These are phyloP conservation scores for Oryctes rhinoceros DNA, from an alignment of 1,140 invertebrate genomes.

Conservation along the genomic window DNA sequence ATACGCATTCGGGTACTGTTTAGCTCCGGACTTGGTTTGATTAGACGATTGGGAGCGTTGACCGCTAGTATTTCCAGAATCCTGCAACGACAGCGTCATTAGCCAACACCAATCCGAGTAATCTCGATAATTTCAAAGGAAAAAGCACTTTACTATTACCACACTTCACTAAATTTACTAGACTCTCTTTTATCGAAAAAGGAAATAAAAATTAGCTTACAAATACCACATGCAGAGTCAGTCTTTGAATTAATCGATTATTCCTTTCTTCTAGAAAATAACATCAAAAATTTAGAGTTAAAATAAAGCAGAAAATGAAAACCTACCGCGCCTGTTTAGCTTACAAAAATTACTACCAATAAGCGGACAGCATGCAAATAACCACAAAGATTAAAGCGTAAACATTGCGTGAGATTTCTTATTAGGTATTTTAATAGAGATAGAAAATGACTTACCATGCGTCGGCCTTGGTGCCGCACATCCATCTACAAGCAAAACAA, in stretches of 20 bases:
- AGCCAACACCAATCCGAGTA: neutral
- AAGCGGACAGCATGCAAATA: slow-evolving; percentile 38
- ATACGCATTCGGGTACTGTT: slow-evolving; percentile 71
- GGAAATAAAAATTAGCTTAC: slow-evolving; percentile 19
- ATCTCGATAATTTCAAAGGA: neutral
- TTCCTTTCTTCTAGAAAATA: neutral
- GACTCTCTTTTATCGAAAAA: neutral
- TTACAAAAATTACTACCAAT: slow-evolving; percentile 39
- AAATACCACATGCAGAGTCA: slow-evolving; percentile 20
- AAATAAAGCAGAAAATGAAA: neutral
- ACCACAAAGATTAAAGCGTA: slow-evolving; percentile 35
- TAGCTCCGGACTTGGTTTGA: slow-evolving; percentile 73
- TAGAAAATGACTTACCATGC: slow-evolving; percentile 60
- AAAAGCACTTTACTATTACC: slow-evolving; percentile 4
- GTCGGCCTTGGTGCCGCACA: slow-evolving; percentile 62
- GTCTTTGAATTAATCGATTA: neutral
- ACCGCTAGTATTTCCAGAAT: slow-evolving; percentile 71
- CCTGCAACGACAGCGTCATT: slow-evolving; percentile 61
- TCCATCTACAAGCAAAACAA: slow-evolving; percentile 64
- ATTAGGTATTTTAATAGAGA: slow-evolving; percentile 19
- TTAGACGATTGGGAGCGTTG: slow-evolving; percentile 73
- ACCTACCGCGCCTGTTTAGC: neutral
- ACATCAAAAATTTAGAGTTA: neutral
- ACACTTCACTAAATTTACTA: neutral
- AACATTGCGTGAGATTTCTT: slow-evolving; percentile 4